Conservation (phyloP, 1,140 invertebrate species). For the Mesaphorura yosii region DNA sequence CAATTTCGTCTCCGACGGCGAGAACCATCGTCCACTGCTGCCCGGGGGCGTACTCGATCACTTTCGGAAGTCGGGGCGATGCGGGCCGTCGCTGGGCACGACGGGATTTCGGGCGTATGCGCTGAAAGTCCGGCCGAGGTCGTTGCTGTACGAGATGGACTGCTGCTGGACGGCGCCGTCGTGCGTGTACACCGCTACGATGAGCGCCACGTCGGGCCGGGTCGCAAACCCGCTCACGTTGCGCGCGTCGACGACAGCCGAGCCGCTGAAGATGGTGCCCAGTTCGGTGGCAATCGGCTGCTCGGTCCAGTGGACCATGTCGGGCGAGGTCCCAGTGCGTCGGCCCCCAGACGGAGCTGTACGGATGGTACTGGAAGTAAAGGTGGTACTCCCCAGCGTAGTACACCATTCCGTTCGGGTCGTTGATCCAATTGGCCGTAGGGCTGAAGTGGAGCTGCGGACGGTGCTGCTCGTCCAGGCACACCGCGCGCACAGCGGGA, state of each 20-base stretch:
- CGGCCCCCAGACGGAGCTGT: constrained; percentile 14
- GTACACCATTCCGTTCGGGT: constrained; percentile 29
- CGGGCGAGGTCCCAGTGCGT: constrained; percentile 25
- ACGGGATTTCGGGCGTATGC: constrained; percentile 24
- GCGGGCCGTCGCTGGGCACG: constrained; percentile 11
- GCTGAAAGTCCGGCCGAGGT: constrained; percentile 10
- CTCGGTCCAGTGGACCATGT: constrained; percentile 20
- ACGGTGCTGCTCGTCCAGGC: constrained; percentile 16
- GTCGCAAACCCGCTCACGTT: constrained; percentile 19
- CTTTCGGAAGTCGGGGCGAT: constrained; percentile 27
- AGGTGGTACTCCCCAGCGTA: constrained; percentile 22
- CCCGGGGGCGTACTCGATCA: neutral
- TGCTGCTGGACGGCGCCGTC: constrained; percentile 12
- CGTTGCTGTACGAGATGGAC: constrained; percentile 19
- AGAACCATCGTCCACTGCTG: constrained; percentile 14
- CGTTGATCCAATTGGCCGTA: constrained; percentile 19
- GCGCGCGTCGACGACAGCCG: constrained; percentile 18
- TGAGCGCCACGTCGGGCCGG: neutral
- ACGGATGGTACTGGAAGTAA: constrained; percentile 9
- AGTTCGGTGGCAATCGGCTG: constrained; percentile 16
- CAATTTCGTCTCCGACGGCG: constrained; percentile 13
- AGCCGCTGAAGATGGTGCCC: constrained; percentile 20
- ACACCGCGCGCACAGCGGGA: too few species aligned
- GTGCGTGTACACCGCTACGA: constrained; percentile 25
- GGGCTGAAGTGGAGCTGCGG: constrained; percentile 23